These are phyloP conservation scores for Cryptosula pallasiana DNA, from an alignment of 2,888 invertebrate genomes.

Conservation along the genomic window DNA sequence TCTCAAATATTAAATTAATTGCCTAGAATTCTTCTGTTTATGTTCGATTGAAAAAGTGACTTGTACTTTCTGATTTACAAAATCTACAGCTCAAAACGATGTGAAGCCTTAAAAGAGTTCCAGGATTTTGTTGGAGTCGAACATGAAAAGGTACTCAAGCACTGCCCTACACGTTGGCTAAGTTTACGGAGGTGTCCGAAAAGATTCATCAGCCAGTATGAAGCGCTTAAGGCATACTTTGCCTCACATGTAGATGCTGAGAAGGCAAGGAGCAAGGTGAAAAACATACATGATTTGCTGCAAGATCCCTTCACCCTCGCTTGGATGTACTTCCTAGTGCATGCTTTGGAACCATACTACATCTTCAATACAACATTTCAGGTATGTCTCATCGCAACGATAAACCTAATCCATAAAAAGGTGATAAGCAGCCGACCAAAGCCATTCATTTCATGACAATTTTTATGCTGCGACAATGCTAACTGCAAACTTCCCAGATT, in stretches of 20 bases:
- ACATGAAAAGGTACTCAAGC: no score
- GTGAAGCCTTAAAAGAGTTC: slow-evolving; percentile 12
- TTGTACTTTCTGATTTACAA: no score
- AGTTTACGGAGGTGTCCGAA: background rate
- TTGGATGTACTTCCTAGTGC: background rate
- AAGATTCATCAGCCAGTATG: background rate
- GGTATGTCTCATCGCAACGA: no score
- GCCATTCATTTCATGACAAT: no score
- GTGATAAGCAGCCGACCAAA: no score
- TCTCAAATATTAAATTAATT: no score
- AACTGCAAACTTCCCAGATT: no score
- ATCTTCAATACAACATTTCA: background rate
- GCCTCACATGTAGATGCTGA: slow-evolving; percentile 27
- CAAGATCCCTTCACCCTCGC: background rate
- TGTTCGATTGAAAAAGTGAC: no score
- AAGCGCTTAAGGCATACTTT: slow-evolving; percentile 26
- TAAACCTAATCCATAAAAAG: background rate
- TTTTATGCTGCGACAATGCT: no score
- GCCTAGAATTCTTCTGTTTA: no score
- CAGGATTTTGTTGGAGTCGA: background rate
- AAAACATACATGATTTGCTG: background rate
- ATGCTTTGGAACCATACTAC: slow-evolving; percentile 4
- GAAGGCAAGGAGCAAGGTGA: slow-evolving; percentile 23
- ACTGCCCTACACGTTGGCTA: background rate
- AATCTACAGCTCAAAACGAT: background rate